These are phyloP conservation scores for Anhinga rufa DNA, from an alignment of 2,113 vertebrate species.

Conservation along the genomic window DNA sequence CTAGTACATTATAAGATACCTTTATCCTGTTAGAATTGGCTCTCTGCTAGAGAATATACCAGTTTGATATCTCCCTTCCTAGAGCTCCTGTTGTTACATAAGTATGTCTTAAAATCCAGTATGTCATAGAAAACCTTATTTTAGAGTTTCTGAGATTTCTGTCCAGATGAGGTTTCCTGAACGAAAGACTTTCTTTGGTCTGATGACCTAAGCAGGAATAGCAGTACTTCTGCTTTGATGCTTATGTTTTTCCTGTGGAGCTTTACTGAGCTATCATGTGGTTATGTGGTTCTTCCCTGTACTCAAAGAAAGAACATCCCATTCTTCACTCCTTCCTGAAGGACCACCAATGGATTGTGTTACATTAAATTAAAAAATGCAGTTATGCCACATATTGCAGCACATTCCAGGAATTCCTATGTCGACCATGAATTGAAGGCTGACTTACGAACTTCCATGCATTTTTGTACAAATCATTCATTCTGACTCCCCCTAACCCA, in stretches of 20 bases:
- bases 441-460: background rate
- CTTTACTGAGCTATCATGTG: background rate
- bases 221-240: background rate
- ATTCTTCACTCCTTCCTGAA: background rate
- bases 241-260: background rate
- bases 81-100: background rate
- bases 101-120: background rate
- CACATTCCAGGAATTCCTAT: background rate
- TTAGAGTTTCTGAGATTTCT: background rate
- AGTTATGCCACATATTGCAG: background rate
- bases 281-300: background rate
- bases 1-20: background rate
- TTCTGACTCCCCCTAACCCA: background rate
- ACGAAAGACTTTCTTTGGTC: background rate
- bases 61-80: background rate
- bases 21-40: background rate
- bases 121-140: background rate
- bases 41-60: background rate
- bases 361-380: background rate
- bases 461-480: background rate
- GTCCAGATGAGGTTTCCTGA: background rate
- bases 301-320: background rate
- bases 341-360: background rate
- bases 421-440: background rate
- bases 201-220: background rate